Percentiles rank a stretch among this genome's conserved stretches.
These are phyloP conservation scores for Drosophila kanekoi DNA, from an alignment of 2,888 invertebrate species.

Conservation along the genomic window DNA sequence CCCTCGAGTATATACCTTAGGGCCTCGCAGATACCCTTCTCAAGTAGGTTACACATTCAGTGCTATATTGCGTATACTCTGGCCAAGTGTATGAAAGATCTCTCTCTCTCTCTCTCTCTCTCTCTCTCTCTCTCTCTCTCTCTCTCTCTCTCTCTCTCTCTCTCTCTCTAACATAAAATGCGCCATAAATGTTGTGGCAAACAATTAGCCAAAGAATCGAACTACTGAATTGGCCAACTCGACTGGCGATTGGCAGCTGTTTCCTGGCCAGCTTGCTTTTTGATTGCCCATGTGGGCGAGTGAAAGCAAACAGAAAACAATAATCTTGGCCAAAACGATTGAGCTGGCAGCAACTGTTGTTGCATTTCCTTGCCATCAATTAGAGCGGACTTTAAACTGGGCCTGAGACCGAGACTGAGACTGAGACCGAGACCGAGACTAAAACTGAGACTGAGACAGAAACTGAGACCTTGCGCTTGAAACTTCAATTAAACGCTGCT, in stretches of 20 bases:
- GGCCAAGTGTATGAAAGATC: too few species aligned
- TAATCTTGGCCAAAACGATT: constrained; percentile 36
- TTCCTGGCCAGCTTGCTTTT: constrained; percentile 24
- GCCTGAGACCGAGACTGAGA: not conserved
- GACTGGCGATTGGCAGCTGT: constrained; percentile 42
- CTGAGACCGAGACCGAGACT: constrained; percentile 33
- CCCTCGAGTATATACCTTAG: too few species aligned
- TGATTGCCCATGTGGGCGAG: constrained; percentile 56
- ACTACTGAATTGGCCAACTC: constrained; percentile 41
- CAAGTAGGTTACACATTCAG: too few species aligned
- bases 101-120: too few species aligned
- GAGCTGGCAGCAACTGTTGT: constrained; percentile 19
- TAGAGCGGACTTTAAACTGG: constrained; percentile 43
- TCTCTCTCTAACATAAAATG: too few species aligned
- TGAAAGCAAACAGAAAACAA: constrained; percentile 40
- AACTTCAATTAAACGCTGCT: constrained; percentile 72
- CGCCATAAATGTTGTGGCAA: constrained; percentile 18
- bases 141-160: too few species aligned
- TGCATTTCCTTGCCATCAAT: constrained; percentile 59
- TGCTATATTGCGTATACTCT: too few species aligned
- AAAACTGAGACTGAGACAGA: not conserved
- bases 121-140: too few species aligned
- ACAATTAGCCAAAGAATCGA: constrained; percentile 45
- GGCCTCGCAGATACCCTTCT: too few species aligned
- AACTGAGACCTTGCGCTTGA: constrained; percentile 59